Base-by-base conservation (phyloP, 2,797 vertebrate genomes). In the Nothura maculosa region DNA sequence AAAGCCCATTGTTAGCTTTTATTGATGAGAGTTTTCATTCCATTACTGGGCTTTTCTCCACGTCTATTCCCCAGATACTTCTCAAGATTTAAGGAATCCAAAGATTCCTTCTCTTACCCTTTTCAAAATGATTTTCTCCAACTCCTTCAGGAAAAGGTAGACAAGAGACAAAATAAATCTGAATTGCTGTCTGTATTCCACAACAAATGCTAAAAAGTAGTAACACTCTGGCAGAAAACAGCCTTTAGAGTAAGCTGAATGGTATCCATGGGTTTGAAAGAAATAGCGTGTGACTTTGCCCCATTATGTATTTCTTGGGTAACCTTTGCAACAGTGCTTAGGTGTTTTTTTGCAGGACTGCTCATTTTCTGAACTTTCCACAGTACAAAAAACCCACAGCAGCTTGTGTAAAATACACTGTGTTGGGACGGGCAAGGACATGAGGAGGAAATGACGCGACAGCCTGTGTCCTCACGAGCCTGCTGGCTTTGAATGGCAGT, bases 401-500 rank as follows among this genome's bases (percentile, higher is more conserved):
- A 79, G 42, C 40, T 91, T 58, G 54, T 42, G 57, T 60, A 76
- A 76, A 87, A 68, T 81, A 79, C 4, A 24, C 50, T 81, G 36
- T 25, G n/a, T 55, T 86, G 61, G 36, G 28, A 32, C 79, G 48
- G 42, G 47, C 25, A 74, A 43, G 68, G 27, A 27, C 45, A 36
- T 1, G 2, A 72, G 63, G 55, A 85, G 21, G 67, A 76, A 54
- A 24, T 79, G 19, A 22, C 54, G 11, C 9, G 38, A 38, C 38
- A 9, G 38, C 52, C 68, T 8, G 55, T 64, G 85, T 83, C 87
- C 83, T 81, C 2, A 1, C 42, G 55, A 61, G 73, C 75, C 50
- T 85, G 32, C 81, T 95, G 82, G 45, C 73, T 96, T 92, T 90
- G 74, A 94, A 60, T 81, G 87, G 43, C 87, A 92, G 64, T 63